Conservation (phyloP, 1,140 invertebrate species). For the Drosophila cardini region DNA sequence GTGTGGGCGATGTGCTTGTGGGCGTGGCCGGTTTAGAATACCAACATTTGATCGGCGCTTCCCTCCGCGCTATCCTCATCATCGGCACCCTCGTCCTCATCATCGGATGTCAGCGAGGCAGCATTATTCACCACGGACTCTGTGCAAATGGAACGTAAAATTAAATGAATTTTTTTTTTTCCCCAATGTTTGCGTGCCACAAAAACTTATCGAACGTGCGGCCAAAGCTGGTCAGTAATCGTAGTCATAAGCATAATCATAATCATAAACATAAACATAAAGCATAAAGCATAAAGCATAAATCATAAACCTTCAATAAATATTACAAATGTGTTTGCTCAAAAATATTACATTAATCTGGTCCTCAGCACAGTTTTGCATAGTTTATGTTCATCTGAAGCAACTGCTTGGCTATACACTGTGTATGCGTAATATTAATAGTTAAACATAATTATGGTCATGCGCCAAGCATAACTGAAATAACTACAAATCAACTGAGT, state of each 20-base stretch:
- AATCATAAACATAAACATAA: constrained; percentile 23
- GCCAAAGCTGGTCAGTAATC: neutral
- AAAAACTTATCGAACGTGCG: constrained; percentile 1
- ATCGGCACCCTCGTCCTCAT: constrained; percentile 89
- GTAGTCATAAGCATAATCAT: constrained; percentile 23
- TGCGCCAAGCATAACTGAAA: constrained; percentile 13
- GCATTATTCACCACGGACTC: constrained; percentile 87
- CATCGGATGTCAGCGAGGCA: constrained; percentile 86
- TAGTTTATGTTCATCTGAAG: constrained; percentile 14
- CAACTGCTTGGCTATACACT: constrained; percentile 37
- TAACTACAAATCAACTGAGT: constrained; percentile 14
- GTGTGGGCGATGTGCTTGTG: neutral
- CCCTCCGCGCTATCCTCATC: constrained; percentile 90
- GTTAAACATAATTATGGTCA: constrained; percentile 59
- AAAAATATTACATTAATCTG: constrained; percentile 35
- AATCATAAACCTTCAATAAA: constrained; percentile 41
- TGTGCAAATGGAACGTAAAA: constrained; percentile 79
- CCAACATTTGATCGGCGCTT: constrained; percentile 91
- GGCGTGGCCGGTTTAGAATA: constrained; percentile 87
- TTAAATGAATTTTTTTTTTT: constrained; percentile 6
- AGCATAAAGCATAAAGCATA: no score
- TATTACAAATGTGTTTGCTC: constrained; percentile 24
- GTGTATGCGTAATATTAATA: constrained; percentile 64
- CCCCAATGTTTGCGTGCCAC: neutral
- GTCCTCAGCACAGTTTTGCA: constrained; percentile 20